phyloP scores from a whole-genome alignment of 2,888 invertebrate species.

The Odiellus spinosus region DNA sequence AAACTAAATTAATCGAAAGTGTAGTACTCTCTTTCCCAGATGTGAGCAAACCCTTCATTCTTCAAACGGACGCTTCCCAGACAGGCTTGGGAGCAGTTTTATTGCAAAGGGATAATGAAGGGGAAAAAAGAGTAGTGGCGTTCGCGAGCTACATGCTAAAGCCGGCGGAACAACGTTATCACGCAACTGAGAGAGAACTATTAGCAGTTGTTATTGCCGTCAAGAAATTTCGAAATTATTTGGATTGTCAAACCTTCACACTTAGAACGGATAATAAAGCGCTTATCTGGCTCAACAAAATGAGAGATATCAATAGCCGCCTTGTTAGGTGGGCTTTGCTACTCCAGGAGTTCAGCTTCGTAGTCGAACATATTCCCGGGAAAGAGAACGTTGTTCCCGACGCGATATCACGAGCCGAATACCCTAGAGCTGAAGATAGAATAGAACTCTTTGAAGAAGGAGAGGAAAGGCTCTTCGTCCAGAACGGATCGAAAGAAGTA shows the following conservation, averaged over 20 bases:
- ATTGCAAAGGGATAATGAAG: background rate
- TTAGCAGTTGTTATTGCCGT: background rate
- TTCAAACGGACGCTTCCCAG: background rate
- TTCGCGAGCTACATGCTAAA: background rate
- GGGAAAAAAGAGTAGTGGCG: background rate
- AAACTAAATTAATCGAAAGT: background rate
- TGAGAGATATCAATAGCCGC: background rate
- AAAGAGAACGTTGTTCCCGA: no score
- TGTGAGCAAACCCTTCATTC: background rate
- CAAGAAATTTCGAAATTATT: background rate
- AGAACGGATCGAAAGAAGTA: no score
- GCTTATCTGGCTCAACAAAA: background rate
- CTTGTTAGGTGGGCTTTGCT: background rate
- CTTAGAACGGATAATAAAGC: background rate
- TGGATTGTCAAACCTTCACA: background rate
- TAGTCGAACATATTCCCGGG: background rate
- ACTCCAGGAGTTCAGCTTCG: no score
- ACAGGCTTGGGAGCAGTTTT: background rate
- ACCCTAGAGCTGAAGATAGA: no score
- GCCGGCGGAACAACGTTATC: background rate
- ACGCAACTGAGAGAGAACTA: background rate
- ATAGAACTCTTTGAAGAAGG: no score
- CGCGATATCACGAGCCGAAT: no score
- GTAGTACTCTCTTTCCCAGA: background rate
- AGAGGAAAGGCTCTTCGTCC: no score